A percentile compares a stretch with the other conserved stretches of the same genome.
These are phyloP conservation scores for Perccottus glenii DNA, from an alignment of 2,113 vertebrate genomes.

Conservation along the genomic window DNA sequence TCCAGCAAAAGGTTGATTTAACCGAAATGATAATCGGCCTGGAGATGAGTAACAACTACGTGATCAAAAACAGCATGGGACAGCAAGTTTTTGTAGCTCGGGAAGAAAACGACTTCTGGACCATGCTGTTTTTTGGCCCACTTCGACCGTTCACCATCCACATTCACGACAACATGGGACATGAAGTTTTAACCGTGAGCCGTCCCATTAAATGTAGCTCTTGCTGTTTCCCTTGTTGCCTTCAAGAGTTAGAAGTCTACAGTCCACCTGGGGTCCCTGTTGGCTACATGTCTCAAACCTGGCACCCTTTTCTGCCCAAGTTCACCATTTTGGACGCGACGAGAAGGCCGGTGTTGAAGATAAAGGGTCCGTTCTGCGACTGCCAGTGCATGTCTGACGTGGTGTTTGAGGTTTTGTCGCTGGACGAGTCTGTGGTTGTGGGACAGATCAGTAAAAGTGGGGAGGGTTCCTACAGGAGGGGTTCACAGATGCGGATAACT, in stretches of 20 bases:
- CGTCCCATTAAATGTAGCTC: conserved; percentile 75
- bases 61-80: conserved; percentile 82
- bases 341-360: conserved; percentile 74
- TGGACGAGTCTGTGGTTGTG: conserved; percentile 52
- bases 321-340: conserved; percentile 83
- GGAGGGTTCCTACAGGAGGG: conserved; percentile 53
- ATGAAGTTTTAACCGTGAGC: conserved; percentile 73
- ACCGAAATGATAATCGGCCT: conserved; percentile 82
- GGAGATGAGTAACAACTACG: conserved; percentile 84
- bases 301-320: conserved; percentile 82
- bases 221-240: conserved; percentile 84
- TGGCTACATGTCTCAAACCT: conserved; percentile 83
- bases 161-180: conserved; percentile 80
- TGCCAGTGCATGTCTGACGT: conserved; percentile 81
- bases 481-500: conserved; percentile 69
- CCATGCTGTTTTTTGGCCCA: conserved; percentile 70
- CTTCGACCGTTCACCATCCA: conserved; percentile 77
- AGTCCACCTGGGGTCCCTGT: conserved; percentile 80
- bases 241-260: conserved; percentile 86
- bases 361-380: conserved; percentile 76
- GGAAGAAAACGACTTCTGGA: conserved; percentile 80
- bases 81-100: conserved; percentile 82
- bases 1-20: conserved; percentile 86
- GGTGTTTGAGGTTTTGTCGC: conserved; percentile 80
- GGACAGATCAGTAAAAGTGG: conserved; percentile 74